Conservation (phyloP, 2,797 vertebrate species). For the Microctenopoma lineatum region DNA sequence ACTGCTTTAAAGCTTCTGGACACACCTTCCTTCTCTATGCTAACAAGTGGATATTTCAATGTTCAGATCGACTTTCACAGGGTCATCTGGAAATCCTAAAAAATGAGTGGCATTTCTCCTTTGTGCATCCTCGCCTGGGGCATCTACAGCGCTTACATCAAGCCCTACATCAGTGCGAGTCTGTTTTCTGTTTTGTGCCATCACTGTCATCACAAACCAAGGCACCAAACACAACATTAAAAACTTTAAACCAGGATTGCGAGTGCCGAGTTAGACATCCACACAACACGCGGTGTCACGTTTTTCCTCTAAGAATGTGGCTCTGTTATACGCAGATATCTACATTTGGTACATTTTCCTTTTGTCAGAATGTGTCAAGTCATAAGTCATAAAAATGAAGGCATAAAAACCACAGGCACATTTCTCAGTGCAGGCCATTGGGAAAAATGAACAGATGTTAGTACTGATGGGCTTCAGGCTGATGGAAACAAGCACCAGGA, state of each 20-base stretch:
- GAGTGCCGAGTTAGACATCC: constrained; percentile 27
- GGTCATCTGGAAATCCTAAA: constrained; percentile 53
- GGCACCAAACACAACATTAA: constrained; percentile 32
- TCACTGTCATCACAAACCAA: constrained; percentile 37
- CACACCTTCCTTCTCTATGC: constrained; percentile 22
- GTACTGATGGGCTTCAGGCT: neutral
- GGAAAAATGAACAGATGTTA: neutral
- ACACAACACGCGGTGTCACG: constrained; percentile 28
- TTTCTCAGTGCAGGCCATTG: neutral
- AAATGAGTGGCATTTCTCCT: constrained; percentile 65
- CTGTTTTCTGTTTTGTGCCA: constrained; percentile 50
- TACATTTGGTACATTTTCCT: constrained; percentile 3
- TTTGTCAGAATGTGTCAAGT: constrained; percentile 7
- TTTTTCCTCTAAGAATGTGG: constrained; percentile 16
- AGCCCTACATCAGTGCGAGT: constrained; percentile 49
- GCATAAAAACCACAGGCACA: constrained; percentile 2
- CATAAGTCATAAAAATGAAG: constrained; percentile 8
- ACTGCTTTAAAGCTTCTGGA: constrained; percentile 9
- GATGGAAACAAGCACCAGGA: constrained; percentile 10
- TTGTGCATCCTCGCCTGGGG: constrained; percentile 65
- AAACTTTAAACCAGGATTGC: constrained; percentile 36
- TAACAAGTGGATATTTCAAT: constrained; percentile 23
- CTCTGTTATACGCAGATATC: constrained; percentile 11
- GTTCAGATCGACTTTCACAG: constrained; percentile 52
- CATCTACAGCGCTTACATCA: constrained; percentile 36